Evolutionary conservation across 2,888 invertebrate genomes (phyloP).

Genomic region (Dasypogon diadema): DNA sequence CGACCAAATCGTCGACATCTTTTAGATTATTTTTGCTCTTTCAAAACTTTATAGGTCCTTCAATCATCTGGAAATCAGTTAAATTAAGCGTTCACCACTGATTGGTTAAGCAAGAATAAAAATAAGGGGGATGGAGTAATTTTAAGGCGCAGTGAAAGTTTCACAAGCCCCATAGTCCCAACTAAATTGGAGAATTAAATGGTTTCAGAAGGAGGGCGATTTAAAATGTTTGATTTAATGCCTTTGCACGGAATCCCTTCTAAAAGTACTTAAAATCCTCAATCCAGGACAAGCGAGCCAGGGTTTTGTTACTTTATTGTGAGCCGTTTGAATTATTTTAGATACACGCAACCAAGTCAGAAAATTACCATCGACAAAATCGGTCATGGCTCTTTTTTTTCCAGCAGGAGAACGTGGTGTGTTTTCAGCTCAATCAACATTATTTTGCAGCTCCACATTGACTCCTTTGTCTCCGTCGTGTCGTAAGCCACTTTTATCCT

Average conservation of each 20-base stretch:
- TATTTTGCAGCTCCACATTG: constrained; percentile 16
- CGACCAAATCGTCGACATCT: too few species aligned
- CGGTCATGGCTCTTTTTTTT: background rate
- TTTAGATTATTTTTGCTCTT: too few species aligned
- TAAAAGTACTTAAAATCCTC: background rate
- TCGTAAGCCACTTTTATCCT: constrained; percentile 7
- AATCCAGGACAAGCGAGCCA: background rate
- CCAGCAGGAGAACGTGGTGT: constrained; percentile 9
- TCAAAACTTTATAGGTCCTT: too few species aligned
- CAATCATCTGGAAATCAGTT: too few species aligned
- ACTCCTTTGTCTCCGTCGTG: constrained; percentile 28
- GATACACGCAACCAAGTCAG: background rate
- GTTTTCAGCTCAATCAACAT: constrained; percentile 13
- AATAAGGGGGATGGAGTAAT: too few species aligned
- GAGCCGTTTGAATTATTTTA: constrained; percentile 21
- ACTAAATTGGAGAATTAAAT: constrained; percentile 14
- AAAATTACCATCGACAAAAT: background rate
- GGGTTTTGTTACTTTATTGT: background rate
- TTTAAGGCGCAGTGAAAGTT: too few species aligned
- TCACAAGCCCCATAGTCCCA: background rate
- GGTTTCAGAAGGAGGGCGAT: background rate
- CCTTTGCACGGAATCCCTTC: background rate
- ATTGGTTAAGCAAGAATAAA: too few species aligned
- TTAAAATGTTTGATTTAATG: background rate
- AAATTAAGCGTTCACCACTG: too few species aligned